Percentiles rank a stretch among this genome's conserved stretches.
These are phyloP conservation scores for Andrena haemorrhoa DNA, from an alignment of 2,888 invertebrate species.

Conservation along the genomic window DNA sequence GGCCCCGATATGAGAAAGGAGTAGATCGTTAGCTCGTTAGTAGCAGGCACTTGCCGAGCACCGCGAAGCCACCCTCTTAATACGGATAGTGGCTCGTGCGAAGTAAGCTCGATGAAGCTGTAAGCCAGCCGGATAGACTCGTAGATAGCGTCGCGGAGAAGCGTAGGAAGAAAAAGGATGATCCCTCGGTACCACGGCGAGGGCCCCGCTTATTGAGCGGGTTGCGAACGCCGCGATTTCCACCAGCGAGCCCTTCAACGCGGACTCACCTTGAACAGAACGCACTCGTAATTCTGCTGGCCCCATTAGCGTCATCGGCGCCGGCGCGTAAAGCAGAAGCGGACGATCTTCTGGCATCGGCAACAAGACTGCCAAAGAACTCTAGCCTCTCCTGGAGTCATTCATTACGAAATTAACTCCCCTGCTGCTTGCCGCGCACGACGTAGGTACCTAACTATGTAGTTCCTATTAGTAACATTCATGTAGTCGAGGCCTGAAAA, in stretches of 20 bases:
- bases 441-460: too few relatives aligned
- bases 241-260: constrained; percentile 11
- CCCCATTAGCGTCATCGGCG: constrained; percentile 53
- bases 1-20: constrained; percentile 23
- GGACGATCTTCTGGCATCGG: constrained; percentile 7
- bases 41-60: constrained; percentile 14
- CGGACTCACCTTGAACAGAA: background rate
- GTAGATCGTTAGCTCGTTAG: constrained; percentile 38
- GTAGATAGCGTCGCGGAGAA: constrained; percentile 56
- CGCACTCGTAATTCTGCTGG: constrained; percentile 46
- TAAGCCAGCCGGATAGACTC: constrained; percentile 51
- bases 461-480: too few relatives aligned
- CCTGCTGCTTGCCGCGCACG: background rate
- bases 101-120: constrained; percentile 62
- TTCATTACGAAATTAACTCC: background rate
- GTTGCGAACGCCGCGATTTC: constrained; percentile 37
- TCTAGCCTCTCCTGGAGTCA: background rate
- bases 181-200: constrained; percentile 24
- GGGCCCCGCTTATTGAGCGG: constrained; percentile 50
- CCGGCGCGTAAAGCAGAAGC: constrained; percentile 23
- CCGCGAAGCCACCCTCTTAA: constrained; percentile 30
- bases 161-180: constrained; percentile 28
- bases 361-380: constrained; percentile 37
- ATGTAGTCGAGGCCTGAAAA: too few relatives aligned
- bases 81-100: constrained; percentile 27